Conservation (phyloP, 2,113 vertebrate genomes). For the Rattus rattus region DNA sequence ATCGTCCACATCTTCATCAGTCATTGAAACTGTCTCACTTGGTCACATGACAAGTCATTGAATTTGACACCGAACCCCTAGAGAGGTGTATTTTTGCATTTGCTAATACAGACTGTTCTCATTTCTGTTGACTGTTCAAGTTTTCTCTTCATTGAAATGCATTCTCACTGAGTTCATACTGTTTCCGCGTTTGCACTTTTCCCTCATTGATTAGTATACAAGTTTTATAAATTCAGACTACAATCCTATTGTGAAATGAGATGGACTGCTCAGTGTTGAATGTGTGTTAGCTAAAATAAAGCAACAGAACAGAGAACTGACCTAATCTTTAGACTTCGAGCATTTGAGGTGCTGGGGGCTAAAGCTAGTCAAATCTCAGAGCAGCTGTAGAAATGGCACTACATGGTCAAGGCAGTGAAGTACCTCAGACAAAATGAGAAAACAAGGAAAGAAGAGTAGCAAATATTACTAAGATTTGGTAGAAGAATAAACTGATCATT, state of each 20-base stretch:
- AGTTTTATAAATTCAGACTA: conserved; percentile 5
- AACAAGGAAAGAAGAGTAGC: not conserved
- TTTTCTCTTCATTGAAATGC: not conserved
- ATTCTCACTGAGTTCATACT: not conserved
- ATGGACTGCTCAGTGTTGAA: not conserved
- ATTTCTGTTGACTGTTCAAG: not conserved
- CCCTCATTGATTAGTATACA: not conserved
- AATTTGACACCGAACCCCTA: not conserved
- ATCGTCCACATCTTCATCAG: not conserved
- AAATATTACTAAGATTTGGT: not conserved
- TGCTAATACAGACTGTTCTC: not conserved
- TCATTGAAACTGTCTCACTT: not conserved
- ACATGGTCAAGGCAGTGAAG: not conserved
- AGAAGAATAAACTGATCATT: not conserved
- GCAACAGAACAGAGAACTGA: not conserved
- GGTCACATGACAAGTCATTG: not conserved
- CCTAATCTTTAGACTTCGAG: not conserved
- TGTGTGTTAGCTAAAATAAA: not conserved
- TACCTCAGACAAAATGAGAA: not conserved
- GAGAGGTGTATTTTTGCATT: not conserved
- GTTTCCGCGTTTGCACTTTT: not conserved
- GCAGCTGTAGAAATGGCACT: not conserved
- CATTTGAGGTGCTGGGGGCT: not conserved
- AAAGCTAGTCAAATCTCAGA: not conserved
- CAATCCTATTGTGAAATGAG: not conserved